Base-by-base conservation (phyloP, 2,888 invertebrate species). In the Candidula unifasciata region DNA sequence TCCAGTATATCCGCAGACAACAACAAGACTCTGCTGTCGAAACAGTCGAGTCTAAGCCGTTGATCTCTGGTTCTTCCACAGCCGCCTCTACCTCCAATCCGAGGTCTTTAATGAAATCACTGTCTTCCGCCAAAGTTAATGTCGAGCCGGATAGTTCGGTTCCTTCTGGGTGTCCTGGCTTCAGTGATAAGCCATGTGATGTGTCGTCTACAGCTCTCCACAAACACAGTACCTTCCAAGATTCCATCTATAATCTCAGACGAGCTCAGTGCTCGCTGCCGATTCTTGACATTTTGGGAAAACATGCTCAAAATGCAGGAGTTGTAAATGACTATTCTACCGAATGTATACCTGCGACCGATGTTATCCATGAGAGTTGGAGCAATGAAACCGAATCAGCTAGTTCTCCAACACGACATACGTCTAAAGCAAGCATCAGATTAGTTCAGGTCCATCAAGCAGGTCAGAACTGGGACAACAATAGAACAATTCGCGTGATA, bases 401-500 rank as follows among this genome's bases (percentile, higher is more conserved):
- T 30, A 5, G 16, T 44, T 16, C 44, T 27, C 37, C 60, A n/a
- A 13, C n/a, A 35, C 66, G 66, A 79, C 33, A 44, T 27, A 79
- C 52, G 16, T 80, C 80, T 18, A 80, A 69, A n/a, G 80, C 80
- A 18, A 80, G 80, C 21, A 80, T 80, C 27, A 57, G 3, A 10
- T 30, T 80, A 57, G 33, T 27, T 8, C 27, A 54, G 0, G 2
- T 24, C 1, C 24, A n/a, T 8, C 5, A 54, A 13, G 18, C 24
- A 24, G 2, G 27, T 8, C 33, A 33, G 10, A 54, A n/a, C 10
- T 30, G n/a, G 52, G 18, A 27, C 35, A 79, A 2, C 21, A 37
- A 52, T 13, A n/a, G 82, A 66, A 76, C 76, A 74, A 82, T 82
- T 18, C 82, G 44, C 30, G 82, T 82, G 0, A 33, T 82, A 27